Evolutionary conservation across 2,113 vertebrate species (phyloP), one percentile per base, ranked within the genome.

Genomic region (Coturnix japonica): DNA sequence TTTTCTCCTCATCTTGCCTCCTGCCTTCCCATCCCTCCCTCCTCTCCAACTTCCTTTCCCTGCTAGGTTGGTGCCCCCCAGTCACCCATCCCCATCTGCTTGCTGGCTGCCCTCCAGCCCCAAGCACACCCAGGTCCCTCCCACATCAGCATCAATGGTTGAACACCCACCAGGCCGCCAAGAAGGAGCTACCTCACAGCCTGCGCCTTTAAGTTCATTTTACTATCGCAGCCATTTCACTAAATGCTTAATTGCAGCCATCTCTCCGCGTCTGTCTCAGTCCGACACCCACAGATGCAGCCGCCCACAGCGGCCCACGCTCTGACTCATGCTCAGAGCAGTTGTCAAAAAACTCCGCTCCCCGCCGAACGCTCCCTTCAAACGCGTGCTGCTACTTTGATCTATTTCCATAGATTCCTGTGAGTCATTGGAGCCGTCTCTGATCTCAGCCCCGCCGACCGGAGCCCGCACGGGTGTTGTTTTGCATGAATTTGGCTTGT

Each of bases 211-310:
- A 96, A 93, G 95, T 95, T 54, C 75, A 60, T 93, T 95, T 96
- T 88, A 87, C 95, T 95, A 82, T 95, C 87, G 46, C 44, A 96
- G 95, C 91, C 89, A 93, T 95, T 97, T 96, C 70, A 19, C 95
- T 96, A 96, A 96, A 75, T 94, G 73, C 75, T 70, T 95, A 97
- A 97, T 94, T 94, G 78, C 87, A 97, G 95, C 95, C 91, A 96
- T 96, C 94, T 93, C 66, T 96, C 91, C 87, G 90, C 70, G 82
- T 95, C 96, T 96, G 95, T 96, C 95, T 97, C 89, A 89, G 97
- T 93, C 95, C 96, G 83, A 98, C 97, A 96, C 98, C 97, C 96
- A 94, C 97, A 94, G 96, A 96, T 95, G 96, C 81, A 67, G 91
- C 94, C 81, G 41, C 97, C 97, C 94, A 95, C 87, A 4, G 90